phyloP scores from a whole-genome alignment of 2,888 invertebrate species.

The Hydroisotoma schaefferi region DNA sequence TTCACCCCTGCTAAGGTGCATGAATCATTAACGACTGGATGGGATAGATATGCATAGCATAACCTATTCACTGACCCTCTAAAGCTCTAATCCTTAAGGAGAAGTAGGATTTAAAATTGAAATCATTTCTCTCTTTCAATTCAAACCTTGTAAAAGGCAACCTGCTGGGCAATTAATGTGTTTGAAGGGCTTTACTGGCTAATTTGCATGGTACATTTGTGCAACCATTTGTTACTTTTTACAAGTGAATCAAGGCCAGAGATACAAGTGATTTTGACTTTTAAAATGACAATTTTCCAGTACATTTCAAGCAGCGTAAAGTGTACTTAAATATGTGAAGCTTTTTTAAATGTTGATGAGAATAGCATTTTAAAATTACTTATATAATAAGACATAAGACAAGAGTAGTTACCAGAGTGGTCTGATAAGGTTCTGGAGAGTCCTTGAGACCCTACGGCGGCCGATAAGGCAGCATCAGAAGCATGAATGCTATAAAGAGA shows the following conservation, averaged over 20 bases:
- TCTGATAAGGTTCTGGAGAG: slow-evolving; percentile 46
- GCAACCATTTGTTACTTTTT: slow-evolving; percentile 23
- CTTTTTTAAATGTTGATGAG: neutral
- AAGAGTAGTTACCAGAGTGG: slow-evolving; percentile 43
- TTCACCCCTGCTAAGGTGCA: too few relatives aligned
- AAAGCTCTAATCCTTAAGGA: slow-evolving; percentile 6
- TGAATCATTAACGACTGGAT: too few relatives aligned
- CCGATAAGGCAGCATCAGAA: slow-evolving; percentile 46
- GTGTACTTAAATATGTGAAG: too few relatives aligned
- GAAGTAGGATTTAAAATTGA: slow-evolving; percentile 1
- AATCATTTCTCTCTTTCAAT: slow-evolving; percentile 2
- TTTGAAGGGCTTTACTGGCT: slow-evolving; percentile 9
- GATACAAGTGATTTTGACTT: neutral
- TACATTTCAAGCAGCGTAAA: neutral
- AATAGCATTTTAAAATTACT: neutral
- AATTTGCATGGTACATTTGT: slow-evolving; percentile 27
- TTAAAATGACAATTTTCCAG: neutral
- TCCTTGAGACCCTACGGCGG: slow-evolving; percentile 51
- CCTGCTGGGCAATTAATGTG: neutral
- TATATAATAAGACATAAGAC: neutral
- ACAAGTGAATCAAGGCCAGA: slow-evolving; percentile 6
- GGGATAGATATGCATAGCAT: too few relatives aligned
- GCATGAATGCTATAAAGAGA: slow-evolving; percentile 71
- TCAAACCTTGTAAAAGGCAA: neutral
- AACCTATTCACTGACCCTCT: slow-evolving; percentile 29